Base-by-base conservation (phyloP, 1,140 invertebrate genomes). In the Apocrypta bakeri region DNA sequence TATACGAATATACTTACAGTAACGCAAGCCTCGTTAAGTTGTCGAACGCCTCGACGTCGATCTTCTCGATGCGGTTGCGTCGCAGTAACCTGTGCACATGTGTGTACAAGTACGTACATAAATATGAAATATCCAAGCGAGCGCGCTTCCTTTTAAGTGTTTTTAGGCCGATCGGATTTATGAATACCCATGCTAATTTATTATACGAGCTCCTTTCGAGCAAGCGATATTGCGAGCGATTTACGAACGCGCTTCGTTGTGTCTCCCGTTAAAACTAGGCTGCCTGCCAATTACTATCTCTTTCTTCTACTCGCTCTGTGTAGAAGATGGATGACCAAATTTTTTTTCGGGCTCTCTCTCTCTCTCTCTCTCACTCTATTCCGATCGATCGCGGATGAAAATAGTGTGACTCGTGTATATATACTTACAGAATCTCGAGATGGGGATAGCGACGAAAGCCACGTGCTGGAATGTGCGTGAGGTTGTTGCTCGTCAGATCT, bases 401-500 rank as follows among this genome's bases (percentile, higher is more conserved):
- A n/a, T n/a, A n/a, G n/a, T n/a, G n/a, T n/a, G n/a, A n/a, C n/a
- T n/a, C n/a, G n/a, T n/a, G n/a, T n/a, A n/a, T n/a, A n/a, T 64
- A 76, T 92, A 95, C 95, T 95, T 92, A 95, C 95, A 95, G 91
- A 81, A 94, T 92, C 85, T 94, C 90, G 80, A 95, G 92, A 87
- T 93, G 94, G 79, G 91, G 87, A 91, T 95, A 92, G 80, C 88
- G 87, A 31, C 93, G 93, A 89, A 95, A 95, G 83, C 94, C 93
- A 87, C 93, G 91, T 77, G 92, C 90, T 84, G 94, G 93, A 90
- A 95, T 93, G 89, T 92, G 90, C 84, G 93, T 94, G 86, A 95
- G 92, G 81, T 93, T 91, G 92, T 96, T 96, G 89, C 92, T 94
- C 84, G 93, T 95, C 84, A 96, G 90, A 90, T 95, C 95, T 88